Conservation (phyloP, 2,888 invertebrate genomes). For the Deilephila elpenor region DNA sequence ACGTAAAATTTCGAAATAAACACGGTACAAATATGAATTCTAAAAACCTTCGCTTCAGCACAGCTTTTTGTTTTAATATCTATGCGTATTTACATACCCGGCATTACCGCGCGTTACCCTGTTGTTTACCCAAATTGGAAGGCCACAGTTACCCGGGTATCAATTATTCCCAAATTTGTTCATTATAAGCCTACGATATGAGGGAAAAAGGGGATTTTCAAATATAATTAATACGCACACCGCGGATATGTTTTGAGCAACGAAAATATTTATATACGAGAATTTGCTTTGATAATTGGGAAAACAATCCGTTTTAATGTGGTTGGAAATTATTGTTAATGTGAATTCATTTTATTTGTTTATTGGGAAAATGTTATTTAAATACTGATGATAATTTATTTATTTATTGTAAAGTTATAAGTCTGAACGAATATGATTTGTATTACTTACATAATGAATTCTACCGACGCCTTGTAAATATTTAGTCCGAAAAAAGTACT, state of each 20-base stretch:
- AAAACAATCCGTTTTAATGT: background rate
- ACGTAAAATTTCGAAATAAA: no score
- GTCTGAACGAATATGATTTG: no score
- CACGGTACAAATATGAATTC: no score
- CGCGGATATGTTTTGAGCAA: background rate
- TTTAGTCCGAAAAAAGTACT: no score
- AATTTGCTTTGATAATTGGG: background rate
- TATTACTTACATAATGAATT: no score
- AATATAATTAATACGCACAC: slow-evolving; percentile 8
- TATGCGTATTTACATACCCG: background rate
- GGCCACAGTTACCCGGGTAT: background rate
- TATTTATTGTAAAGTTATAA: no score
- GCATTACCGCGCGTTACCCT: background rate
- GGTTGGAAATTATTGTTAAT: background rate
- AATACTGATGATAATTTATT: no score
- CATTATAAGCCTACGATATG: slow-evolving; percentile 13
- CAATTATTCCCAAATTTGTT: slow-evolving; percentile 15
- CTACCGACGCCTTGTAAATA: no score
- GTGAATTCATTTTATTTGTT: background rate
- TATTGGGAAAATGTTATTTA: no score
- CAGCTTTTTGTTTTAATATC: background rate
- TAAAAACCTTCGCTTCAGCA: no score
- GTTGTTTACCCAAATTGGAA: background rate
- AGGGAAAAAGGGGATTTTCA: slow-evolving; percentile 11
- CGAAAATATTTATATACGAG: background rate